Evolutionary conservation across 2,888 invertebrate species (phyloP).

Genomic region (Plagodis dolabraria): DNA sequence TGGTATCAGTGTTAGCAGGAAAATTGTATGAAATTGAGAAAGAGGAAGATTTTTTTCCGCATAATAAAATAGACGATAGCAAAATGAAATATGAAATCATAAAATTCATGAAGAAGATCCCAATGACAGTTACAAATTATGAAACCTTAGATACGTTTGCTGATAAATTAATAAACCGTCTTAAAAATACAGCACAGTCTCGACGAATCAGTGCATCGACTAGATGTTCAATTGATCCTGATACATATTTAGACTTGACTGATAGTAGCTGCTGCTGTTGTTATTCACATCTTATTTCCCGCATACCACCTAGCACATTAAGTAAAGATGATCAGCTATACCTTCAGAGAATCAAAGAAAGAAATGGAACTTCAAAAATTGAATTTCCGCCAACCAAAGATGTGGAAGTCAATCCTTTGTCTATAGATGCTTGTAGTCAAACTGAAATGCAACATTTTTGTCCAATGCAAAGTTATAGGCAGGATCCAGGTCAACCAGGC

Average conservation of each 20-base stretch:
- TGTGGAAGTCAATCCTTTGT: slow-evolving; percentile 36
- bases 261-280: background rate
- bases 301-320: slow-evolving; percentile 45
- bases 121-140: slow-evolving; percentile 35
- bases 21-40: slow-evolving; percentile 55
- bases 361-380: slow-evolving; percentile 25
- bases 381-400: slow-evolving; percentile 32
- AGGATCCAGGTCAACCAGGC: background rate
- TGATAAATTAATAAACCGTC: slow-evolving; percentile 42
- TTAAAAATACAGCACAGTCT: slow-evolving; percentile 43
- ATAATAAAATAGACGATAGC: slow-evolving; percentile 28
- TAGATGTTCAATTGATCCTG: slow-evolving; percentile 25
- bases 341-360: slow-evolving; percentile 50
- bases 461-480: background rate
- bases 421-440: slow-evolving; percentile 47
- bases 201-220: slow-evolving; percentile 42
- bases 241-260: background rate
- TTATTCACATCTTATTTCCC: background rate
- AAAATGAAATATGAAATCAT: slow-evolving; percentile 48
- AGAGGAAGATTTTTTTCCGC: slow-evolving; percentile 36
- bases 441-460: slow-evolving; percentile 37
- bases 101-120: slow-evolving; percentile 52
- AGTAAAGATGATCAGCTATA: slow-evolving; percentile 50
- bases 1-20: slow-evolving; percentile 50
- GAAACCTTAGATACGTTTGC: slow-evolving; percentile 34